Evolutionary conservation across 2,797 vertebrate genomes (phyloP), one percentile per base, ranked within the genome.

Genomic region (Poecilia velifera): DNA sequence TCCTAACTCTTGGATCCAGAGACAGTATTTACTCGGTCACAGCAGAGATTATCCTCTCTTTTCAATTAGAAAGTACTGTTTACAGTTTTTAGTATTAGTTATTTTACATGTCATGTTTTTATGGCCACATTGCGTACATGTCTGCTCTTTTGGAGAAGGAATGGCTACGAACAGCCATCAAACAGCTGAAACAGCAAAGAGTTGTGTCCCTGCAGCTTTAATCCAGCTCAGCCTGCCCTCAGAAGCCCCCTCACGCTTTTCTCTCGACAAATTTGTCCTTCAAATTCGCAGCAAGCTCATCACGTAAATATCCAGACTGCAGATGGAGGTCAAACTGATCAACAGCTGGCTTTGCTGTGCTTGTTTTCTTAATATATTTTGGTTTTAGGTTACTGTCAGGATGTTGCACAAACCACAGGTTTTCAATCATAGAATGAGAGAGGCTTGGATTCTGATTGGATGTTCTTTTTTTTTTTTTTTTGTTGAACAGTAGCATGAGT

Each of bases 211-310:
- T 72, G 46, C 70, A 84, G 81, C 76, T 62, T 16, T 51, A 41
- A 81, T 66, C 25, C 64, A 57, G 82, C 85, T 87, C 62, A 74
- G 62, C 62, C 76, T 74, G 83, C 83, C 81, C 64, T 72, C 25
- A 73, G 76, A 79, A 76, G 73, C 80, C 84, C 68, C 83, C 73
- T 80, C 46, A 4, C 89, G 89, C 88, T 90, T 81, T 81, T 49
- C 68, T 82, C 74, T 79, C 80, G 86, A 91, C 88, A 79, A 85
- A 79, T 79, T 43, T 76, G 82, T 87, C 84, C 79, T 86, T 88
- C 73, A 68, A 81, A 74, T 64, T 80, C 77, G 84, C 74, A 55
- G 47, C 73, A 76, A 84, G 85, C 82, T 82, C 81, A 84, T 82
- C 46, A 9, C 9, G 57, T 43, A 80, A 83, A 83, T 80, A 83